A percentile compares a stretch with the other conserved stretches of the same genome.
Conservation (phyloP, 2,113 vertebrate species). For the Raja brachyura region DNA sequence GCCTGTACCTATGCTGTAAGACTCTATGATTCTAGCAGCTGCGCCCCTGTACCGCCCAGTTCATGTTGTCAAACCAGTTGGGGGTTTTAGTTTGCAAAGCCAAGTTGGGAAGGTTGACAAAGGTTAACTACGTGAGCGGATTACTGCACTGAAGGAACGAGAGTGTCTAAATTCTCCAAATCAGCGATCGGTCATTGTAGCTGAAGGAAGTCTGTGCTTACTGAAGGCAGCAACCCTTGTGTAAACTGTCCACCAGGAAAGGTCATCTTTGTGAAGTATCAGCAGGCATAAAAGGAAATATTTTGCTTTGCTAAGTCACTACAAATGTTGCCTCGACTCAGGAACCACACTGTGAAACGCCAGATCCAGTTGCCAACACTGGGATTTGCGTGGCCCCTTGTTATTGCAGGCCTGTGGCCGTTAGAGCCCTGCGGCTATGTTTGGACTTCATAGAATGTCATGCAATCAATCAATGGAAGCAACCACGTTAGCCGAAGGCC, state of each 20-base stretch:
- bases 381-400: slow-evolving; percentile 42
- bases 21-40: too few species aligned
- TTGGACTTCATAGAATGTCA: slow-evolving; percentile 4
- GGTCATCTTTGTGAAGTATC: slow-evolving; percentile 31
- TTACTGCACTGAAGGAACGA: neutral
- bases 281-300: slow-evolving; percentile 4
- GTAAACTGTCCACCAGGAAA: neutral
- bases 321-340: slow-evolving; percentile 20
- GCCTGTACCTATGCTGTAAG: too few species aligned
- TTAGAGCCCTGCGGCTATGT: slow-evolving; percentile 25
- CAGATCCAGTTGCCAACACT: slow-evolving; percentile 32
- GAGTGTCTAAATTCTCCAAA: neutral
- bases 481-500: neutral
- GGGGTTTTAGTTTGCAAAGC: neutral
- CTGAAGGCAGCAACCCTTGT: slow-evolving; percentile 1
- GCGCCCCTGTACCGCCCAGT: too few species aligned
- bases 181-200: neutral
- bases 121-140: neutral
- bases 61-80: neutral
- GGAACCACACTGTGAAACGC: slow-evolving; percentile 36
- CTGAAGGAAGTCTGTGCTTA: neutral
- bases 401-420: slow-evolving; percentile 35
- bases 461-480: slow-evolving; percentile 14
- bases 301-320: slow-evolving; percentile 4
- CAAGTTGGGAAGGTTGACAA: neutral